Evolutionary conservation across 2,113 vertebrate genomes (phyloP), one percentile per base, ranked within the genome.

Genomic region (Saccopteryx bilineata): DNA sequence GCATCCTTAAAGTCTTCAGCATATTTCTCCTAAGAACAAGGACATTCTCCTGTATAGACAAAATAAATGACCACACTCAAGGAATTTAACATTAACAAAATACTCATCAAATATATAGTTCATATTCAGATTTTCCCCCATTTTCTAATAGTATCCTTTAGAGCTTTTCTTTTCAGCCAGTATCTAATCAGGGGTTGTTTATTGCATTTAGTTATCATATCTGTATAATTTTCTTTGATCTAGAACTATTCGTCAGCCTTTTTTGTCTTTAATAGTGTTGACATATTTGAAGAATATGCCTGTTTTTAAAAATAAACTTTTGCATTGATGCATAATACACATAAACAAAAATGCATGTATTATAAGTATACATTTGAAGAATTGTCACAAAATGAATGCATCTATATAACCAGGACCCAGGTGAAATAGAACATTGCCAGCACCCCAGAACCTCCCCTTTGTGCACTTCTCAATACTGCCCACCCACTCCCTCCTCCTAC

Each of bases 261-360:
- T 74, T 85, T 76, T 63, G 21, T 65, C 60, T 75, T 66, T 85
- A 75, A 71, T 82, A 71, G 56, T 68, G 28, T 17, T 74, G n/a
- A 14, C 58, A 69, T 58, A 75, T 89, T 93, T 80, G 28, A 95
- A 80, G 46, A 63, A 24, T 94, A 85, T 78, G 46, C 48, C 46
- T 39, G 24, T 33, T 86, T 93, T 92, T 75, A 13, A 72, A 86
- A 83, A 68, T 76, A 87, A 75, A 31, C 26, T 54, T 92, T 82
- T 79, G 18, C 31, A 7, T 52, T 90, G 14, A 87, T 4, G 21
- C 92, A 8, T 46, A 54, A 89, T 79, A 48, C 78, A 18, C 33
- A 33, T 79, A 33, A 66, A 15, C 88, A 78, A 93, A 92, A 71
- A 24, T 52, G 9, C 8, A 75, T 54, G 48, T 76, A 15, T 78